Percentiles rank a stretch among this genome's conserved stretches.
phyloP scores from a whole-genome alignment of 1,140 invertebrate genomes.

The Papilio machaon region DNA sequence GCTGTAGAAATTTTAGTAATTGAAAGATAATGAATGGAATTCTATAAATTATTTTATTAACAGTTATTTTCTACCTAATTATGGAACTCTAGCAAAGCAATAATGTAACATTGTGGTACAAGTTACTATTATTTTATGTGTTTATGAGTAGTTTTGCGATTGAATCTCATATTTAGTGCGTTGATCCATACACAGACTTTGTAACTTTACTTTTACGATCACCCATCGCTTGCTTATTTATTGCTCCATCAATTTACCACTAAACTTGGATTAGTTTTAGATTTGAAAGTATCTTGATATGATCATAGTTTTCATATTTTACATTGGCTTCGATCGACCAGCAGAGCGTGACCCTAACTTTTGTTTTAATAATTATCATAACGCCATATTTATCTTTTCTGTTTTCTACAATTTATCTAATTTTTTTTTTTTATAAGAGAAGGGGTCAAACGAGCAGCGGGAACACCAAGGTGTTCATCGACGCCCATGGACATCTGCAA shows the following conservation, averaged over 20 bases:
- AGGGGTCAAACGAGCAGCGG: too few species aligned
- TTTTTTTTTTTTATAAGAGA: background rate
- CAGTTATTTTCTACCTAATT: background rate
- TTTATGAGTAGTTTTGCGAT: background rate
- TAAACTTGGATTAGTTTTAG: background rate
- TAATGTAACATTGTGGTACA: background rate
- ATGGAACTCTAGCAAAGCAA: background rate
- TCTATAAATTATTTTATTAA: too few species aligned
- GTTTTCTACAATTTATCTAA: background rate
- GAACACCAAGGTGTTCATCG: too few species aligned
- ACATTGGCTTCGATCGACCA: background rate
- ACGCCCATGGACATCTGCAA: too few species aligned
- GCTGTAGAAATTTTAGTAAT: too few species aligned
- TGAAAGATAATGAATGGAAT: background rate
- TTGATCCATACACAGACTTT: background rate
- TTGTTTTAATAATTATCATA: background rate
- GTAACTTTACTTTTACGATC: conserved; percentile 18
- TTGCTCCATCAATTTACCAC: background rate
- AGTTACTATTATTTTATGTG: conserved; percentile 2
- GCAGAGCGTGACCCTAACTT: background rate
- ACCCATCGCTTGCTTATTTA: background rate
- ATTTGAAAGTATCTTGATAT: background rate
- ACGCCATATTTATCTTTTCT: background rate
- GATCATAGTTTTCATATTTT: background rate
- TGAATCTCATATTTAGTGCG: background rate